These are phyloP conservation scores for Torymus tubicola DNA, from an alignment of 2,888 invertebrate genomes.

Conservation along the genomic window DNA sequence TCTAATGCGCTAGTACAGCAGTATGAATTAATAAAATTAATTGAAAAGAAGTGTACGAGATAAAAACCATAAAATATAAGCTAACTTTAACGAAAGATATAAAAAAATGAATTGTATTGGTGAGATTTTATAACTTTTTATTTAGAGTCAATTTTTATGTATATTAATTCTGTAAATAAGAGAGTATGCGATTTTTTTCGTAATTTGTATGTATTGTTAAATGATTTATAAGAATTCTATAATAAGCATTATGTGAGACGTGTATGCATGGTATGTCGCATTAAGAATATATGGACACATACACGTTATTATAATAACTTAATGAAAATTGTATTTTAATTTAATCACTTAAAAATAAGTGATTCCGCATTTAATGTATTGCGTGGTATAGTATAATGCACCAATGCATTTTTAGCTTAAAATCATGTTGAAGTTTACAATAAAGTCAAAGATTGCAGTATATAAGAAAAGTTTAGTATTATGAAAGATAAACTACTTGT, in stretches of 20 bases:
- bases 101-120: constrained; percentile 18
- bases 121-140: not conserved
- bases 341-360: not conserved
- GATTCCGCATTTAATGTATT: constrained; percentile 24
- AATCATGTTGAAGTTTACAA: constrained; percentile 4
- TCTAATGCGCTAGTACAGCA: too few species aligned
- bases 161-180: constrained; percentile 53
- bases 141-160: constrained; percentile 32
- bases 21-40: not conserved
- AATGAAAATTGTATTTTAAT: constrained; percentile 1
- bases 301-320: constrained; percentile 27
- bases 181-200: constrained; percentile 34
- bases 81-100: not conserved
- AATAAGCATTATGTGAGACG: constrained; percentile 25
- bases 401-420: constrained; percentile 6
- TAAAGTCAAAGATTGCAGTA: not conserved
- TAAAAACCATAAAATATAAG: not conserved
- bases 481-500: constrained; percentile 39
- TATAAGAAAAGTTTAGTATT: constrained; percentile 27
- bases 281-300: constrained; percentile 2
- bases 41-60: not conserved
- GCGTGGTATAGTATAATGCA: too few species aligned
- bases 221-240: constrained; percentile 52
- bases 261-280: constrained; percentile 1
- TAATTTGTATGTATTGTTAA: constrained; percentile 47